These are phyloP conservation scores for Drosophila parvula DNA, from an alignment of 1,140 invertebrate genomes.

Conservation along the genomic window DNA sequence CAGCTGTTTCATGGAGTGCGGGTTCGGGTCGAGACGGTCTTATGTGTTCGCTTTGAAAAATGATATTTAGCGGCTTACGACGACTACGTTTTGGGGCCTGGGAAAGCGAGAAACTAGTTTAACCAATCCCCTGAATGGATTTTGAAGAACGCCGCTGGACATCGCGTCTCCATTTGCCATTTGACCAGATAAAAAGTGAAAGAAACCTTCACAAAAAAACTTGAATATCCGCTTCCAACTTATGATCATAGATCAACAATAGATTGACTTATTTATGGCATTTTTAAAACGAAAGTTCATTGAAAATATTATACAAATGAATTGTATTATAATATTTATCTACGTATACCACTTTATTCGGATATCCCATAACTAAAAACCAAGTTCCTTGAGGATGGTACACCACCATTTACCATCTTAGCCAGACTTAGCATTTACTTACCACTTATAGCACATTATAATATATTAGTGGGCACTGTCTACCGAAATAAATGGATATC, in stretches of 20 bases:
- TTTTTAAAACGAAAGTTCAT: too few relatives aligned
- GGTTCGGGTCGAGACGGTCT: background rate
- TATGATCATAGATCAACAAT: background rate
- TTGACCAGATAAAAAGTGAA: slow-evolving; percentile 19
- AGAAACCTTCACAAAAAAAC: background rate
- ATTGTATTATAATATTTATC: too few relatives aligned
- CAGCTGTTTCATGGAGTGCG: slow-evolving; percentile 15
- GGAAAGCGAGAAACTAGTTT: slow-evolving; percentile 52
- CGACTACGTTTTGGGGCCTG: slow-evolving; percentile 8
- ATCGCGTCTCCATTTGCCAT: slow-evolving; percentile 36
- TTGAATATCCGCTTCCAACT: background rate
- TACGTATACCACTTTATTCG: background rate
- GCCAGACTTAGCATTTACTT: background rate
- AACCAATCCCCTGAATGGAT: slow-evolving; percentile 8
- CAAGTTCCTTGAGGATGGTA: background rate
- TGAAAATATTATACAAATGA: too few relatives aligned
- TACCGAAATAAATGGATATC: slow-evolving; percentile 12
- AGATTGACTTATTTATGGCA: background rate
- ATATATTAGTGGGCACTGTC: background rate
- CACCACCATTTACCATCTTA: background rate
- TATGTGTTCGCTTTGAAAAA: slow-evolving; percentile 49
- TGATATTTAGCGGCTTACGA: slow-evolving; percentile 52
- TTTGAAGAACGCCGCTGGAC: slow-evolving; percentile 48
- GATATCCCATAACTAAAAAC: background rate
- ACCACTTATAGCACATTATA: slow-evolving; percentile 14